Base-by-base conservation (phyloP, 2,888 invertebrate genomes). In the Acanthococcus lagerstroemiae region DNA sequence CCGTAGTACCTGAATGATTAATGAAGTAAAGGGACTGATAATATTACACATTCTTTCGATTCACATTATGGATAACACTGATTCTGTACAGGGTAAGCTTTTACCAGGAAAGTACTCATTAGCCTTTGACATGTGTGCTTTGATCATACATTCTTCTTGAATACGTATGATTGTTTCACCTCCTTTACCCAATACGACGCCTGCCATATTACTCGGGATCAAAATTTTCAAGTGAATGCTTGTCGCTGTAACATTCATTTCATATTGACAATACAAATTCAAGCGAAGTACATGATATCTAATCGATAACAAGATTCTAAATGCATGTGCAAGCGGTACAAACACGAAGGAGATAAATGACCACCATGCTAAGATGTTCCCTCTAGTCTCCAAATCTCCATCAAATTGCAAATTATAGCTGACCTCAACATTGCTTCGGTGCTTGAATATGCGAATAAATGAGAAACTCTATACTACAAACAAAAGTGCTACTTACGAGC, bases 91-190 rank as follows among this genome's bases (percentile, higher is more conserved):
- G 15, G 46, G 4, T 46, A 55, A 45, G 15, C 55, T 66, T 80
- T 80, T 78, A 96, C 96, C 96, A 80, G 96, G 97, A 81, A 96
- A 97, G 78, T 93, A 95, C 77, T 97, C 97, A 76, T 95, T 94
- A 65, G 95, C 92, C 80, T 96, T 97, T 74, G 96, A 97, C 96
- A 97, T 97, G 82, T 97, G 97, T 73, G 99, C 93, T 74, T 94
- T 84, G 73, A 96, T 95, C 73, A 93, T 94, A 65, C 95, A 90
- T 78, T 97, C 96, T 79, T 94, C 95, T 79, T 99, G 96, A 74
- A 97, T 81, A 76, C 95, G 92, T 73, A 95, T 94, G 79, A 97
- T 96, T 67, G 96, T 95, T 79, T 99, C 97, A 72, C 97, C 97
- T 54, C 96, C 96, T 80, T 97, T 99, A 75, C 97, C 97, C 79